These are phyloP conservation scores for Zoanthus gigantus DNA, from an alignment of 92 coral and sea anemone genomes.

Conservation along the genomic window DNA sequence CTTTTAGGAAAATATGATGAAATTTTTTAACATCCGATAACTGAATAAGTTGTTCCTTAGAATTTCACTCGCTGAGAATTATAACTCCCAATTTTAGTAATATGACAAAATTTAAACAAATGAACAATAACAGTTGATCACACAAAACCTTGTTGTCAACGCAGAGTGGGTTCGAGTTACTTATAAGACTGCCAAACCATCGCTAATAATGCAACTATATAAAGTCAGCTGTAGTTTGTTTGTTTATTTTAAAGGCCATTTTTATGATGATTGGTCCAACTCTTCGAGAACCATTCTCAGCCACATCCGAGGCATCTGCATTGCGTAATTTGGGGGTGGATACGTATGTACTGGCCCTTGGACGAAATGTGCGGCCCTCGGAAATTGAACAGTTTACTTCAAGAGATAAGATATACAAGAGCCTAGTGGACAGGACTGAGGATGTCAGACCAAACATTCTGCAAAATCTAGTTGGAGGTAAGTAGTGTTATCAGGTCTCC, in stretches of 20 bases:
- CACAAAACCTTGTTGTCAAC: too few species aligned
- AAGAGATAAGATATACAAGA: slow-evolving; percentile 23
- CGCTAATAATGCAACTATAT: neutral
- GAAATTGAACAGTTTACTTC: slow-evolving; percentile 34
- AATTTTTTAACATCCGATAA: too few species aligned
- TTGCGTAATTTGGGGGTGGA: slow-evolving; percentile 1
- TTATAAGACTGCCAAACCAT: too few species aligned
- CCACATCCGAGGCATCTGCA: slow-evolving; percentile 1
- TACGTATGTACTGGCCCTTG: neutral
- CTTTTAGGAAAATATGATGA: neutral
- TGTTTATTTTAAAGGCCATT: neutral
- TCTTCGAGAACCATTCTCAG: neutral
- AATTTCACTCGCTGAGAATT: too few species aligned
- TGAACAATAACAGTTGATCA: too few species aligned
- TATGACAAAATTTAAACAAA: too few species aligned
- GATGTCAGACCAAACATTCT: slow-evolving; percentile 53
- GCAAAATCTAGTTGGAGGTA: slow-evolving; percentile 56
- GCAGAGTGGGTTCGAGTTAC: too few species aligned
- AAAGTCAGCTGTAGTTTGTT: neutral
- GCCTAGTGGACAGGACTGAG: slow-evolving; percentile 37
- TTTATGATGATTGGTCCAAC: slow-evolving; percentile 34
- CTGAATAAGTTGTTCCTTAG: too few species aligned
- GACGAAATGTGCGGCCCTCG: neutral
- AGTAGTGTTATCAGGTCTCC: neutral
- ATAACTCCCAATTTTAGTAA: too few species aligned